phyloP scores from a whole-genome alignment of 1,140 invertebrate species.

The Potamilus streckersoni region DNA sequence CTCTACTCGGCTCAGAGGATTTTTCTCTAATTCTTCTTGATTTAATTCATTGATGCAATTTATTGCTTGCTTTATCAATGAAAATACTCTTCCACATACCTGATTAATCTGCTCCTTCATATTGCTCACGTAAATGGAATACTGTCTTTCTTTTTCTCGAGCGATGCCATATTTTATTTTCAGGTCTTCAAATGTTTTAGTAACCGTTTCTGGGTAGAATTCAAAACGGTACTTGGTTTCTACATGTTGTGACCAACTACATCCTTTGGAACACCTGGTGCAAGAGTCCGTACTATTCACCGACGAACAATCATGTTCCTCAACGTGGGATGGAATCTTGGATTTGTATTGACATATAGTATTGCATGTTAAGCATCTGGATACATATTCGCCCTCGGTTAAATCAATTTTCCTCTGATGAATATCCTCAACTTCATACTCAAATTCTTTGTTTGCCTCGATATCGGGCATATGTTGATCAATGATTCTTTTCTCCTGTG shows the following conservation, averaged over 20 bases:
- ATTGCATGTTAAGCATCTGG: constrained; percentile 31
- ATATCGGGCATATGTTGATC: constrained; percentile 12
- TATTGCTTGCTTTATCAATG: constrained; percentile 2
- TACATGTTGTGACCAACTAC: constrained; percentile 14
- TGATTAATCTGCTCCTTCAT: constrained; percentile 20
- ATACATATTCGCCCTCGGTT: constrained; percentile 10
- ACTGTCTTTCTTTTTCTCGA: constrained; percentile 3
- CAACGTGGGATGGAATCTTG: background rate
- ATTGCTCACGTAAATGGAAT: constrained; percentile 19
- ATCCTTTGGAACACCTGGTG: constrained; percentile 16
- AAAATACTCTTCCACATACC: background rate
- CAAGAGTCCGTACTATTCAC: constrained; percentile 7
- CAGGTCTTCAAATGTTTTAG: constrained; percentile 10
- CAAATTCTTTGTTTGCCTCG: constrained; percentile 28
- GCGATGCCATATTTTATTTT: constrained; percentile 15
- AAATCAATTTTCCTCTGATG: constrained; percentile 3
- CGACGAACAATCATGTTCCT: constrained; percentile 7
- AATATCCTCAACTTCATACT: constrained; percentile 14
- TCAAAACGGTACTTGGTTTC: constrained; percentile 15
- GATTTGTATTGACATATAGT: constrained; percentile 29
- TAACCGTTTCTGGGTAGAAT: background rate
- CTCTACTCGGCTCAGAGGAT: constrained; percentile 16
- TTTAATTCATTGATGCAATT: constrained; percentile 14
- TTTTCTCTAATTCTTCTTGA: constrained; percentile 13
- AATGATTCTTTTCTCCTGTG: constrained; percentile 13